phyloP scores from a whole-genome alignment of 2,797 vertebrate genomes.

The Alca torda region DNA sequence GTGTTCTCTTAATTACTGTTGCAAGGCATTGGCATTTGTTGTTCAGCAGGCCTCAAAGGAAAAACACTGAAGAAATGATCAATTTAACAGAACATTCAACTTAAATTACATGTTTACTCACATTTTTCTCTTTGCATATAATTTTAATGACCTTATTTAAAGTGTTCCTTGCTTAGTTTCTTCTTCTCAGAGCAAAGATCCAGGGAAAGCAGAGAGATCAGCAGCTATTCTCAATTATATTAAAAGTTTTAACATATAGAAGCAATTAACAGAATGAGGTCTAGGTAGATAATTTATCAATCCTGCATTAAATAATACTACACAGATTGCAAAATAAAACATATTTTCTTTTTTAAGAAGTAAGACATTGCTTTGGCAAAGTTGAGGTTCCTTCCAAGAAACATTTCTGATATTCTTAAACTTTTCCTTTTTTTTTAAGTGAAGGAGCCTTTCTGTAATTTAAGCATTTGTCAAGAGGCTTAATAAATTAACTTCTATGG shows the following conservation, averaged over 20 bases:
- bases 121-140: background rate
- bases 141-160: background rate
- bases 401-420: background rate
- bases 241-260: background rate
- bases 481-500: background rate
- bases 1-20: background rate
- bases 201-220: background rate
- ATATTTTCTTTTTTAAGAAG: background rate
- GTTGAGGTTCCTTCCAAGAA: background rate
- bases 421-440: background rate
- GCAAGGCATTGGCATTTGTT: background rate
- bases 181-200: background rate
- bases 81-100: conserved; percentile 17
- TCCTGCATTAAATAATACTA: background rate
- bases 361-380: background rate
- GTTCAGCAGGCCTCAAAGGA: background rate
- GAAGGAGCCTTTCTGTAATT: background rate
- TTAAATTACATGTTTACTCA: conserved; percentile 36
- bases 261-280: background rate
- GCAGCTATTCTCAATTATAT: background rate
- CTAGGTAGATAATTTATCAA: background rate
- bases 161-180: background rate
- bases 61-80: background rate
- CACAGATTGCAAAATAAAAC: background rate
- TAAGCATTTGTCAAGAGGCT: background rate